Conservation (phyloP, 2,888 invertebrate genomes). For the Ophion ellenae region DNA sequence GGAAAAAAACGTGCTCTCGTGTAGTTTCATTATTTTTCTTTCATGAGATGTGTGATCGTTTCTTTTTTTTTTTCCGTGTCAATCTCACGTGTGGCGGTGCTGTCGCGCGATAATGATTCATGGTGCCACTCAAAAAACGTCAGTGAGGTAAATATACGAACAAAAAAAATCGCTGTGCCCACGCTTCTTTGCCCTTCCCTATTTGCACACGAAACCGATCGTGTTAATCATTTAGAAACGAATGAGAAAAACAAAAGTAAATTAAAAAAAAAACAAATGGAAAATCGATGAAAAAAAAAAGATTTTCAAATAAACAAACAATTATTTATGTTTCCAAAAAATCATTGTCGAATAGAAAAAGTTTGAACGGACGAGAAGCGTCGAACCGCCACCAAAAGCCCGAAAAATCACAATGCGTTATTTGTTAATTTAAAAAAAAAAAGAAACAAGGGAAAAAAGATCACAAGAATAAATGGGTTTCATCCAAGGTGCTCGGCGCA, state of each 20-base stretch:
- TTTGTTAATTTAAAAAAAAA: conserved; percentile 77
- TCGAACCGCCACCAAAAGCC: conserved; percentile 64
- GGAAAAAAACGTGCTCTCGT: conserved; percentile 76
- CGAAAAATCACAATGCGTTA: conserved; percentile 61
- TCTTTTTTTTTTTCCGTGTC: conserved; percentile 63
- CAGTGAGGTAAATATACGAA: conserved; percentile 83
- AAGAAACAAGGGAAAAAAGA: conserved; percentile 57
- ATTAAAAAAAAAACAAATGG: conserved; percentile 27
- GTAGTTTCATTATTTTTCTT: conserved; percentile 45
- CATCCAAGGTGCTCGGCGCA: too few relatives aligned
- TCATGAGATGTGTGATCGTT: conserved; percentile 45
- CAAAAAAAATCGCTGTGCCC: conserved; percentile 67
- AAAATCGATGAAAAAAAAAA: conserved; percentile 45
- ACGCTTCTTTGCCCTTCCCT: background rate
- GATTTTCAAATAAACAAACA: conserved; percentile 26
- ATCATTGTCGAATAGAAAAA: conserved; percentile 29
- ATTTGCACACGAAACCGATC: conserved; percentile 48
- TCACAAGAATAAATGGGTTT: too few relatives aligned
- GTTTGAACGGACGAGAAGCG: conserved; percentile 53
- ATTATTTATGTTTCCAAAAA: background rate
- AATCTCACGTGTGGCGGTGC: conserved; percentile 76
- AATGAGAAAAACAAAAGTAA: conserved; percentile 45
- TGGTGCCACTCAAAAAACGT: conserved; percentile 82
- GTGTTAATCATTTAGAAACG: conserved; percentile 59
- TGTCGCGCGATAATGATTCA: conserved; percentile 76